phyloP scores from a whole-genome alignment of 2,888 invertebrate genomes.

The Epirrhoe alternata region DNA sequence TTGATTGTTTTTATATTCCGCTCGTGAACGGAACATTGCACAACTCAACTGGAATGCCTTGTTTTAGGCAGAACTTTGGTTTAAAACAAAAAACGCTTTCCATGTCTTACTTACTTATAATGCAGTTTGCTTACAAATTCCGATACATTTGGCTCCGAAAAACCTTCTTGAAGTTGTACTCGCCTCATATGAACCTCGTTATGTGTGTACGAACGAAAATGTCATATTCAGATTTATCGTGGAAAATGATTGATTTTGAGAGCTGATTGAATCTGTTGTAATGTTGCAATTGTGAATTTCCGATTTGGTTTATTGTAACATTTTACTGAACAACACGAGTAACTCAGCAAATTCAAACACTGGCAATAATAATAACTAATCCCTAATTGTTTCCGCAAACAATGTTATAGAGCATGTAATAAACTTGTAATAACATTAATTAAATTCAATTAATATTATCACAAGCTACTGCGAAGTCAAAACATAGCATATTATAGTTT shows the following conservation, averaged over 20 bases:
- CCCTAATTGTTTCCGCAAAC: not conserved
- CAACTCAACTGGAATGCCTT: constrained; percentile 13
- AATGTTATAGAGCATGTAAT: not conserved
- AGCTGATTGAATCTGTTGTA: no score
- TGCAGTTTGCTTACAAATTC: no score
- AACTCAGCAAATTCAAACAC: no score
- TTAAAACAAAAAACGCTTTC: not conserved
- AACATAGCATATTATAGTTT: constrained; percentile 58
- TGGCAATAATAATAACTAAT: not conserved
- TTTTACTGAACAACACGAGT: no score
- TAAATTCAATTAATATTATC: not conserved
- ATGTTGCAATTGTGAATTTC: no score
- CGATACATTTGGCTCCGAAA: no score
- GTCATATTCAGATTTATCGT: no score
- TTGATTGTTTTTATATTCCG: constrained; percentile 83
- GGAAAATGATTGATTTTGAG: no score
- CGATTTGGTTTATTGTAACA: no score
- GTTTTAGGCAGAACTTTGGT: constrained; percentile 8
- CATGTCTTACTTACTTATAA: not conserved
- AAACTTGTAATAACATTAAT: not conserved
- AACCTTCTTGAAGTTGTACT: no score
- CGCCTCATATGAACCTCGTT: no score
- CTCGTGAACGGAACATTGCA: constrained; percentile 61
- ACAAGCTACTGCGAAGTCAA: constrained; percentile 1
- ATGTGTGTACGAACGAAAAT: no score